A percentile compares a stretch with the other conserved stretches of the same genome.
Evolutionary conservation across 2,797 vertebrate species (phyloP).

Genomic region (Coregonus suidteri): DNA sequence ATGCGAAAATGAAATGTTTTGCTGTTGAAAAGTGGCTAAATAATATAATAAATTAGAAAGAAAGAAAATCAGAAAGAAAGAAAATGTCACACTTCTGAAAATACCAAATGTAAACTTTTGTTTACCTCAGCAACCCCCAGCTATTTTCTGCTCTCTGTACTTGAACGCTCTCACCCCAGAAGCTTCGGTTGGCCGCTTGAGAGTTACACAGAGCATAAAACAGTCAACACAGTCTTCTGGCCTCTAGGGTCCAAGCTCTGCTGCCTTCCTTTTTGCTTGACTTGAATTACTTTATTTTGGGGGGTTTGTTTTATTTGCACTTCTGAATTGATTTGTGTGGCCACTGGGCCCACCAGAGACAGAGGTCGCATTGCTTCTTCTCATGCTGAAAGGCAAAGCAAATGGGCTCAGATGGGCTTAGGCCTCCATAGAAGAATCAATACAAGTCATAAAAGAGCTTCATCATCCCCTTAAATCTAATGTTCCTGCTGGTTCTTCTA

Average conservation of each 20-base stretch:
- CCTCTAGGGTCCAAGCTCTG: background rate
- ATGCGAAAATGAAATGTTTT: background rate
- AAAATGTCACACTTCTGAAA: background rate
- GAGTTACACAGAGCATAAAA: background rate
- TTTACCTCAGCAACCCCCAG: background rate
- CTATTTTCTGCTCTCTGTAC: background rate
- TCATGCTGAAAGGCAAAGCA: background rate
- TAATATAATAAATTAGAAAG: background rate
- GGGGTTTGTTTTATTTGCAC: background rate
- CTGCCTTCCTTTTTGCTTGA: background rate
- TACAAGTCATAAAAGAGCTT: background rate
- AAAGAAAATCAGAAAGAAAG: background rate
- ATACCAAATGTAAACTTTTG: background rate
- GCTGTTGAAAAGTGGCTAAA: background rate
- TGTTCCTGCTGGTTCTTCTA: background rate
- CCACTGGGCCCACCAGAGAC: constrained; percentile 4
- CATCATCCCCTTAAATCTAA: background rate
- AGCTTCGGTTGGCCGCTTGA: background rate
- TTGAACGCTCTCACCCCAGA: background rate
- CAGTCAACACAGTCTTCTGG: background rate
- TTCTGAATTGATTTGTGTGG: constrained; percentile 8
- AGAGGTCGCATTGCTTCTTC: background rate
- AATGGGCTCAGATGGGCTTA: background rate
- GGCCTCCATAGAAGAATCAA: constrained; percentile 1
- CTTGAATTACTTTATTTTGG: constrained; percentile 1